A percentile compares a stretch with the other conserved stretches of the same genome.
These are phyloP conservation scores for Parthenolecanium corni DNA, from an alignment of 2,888 invertebrate genomes.

Conservation along the genomic window DNA sequence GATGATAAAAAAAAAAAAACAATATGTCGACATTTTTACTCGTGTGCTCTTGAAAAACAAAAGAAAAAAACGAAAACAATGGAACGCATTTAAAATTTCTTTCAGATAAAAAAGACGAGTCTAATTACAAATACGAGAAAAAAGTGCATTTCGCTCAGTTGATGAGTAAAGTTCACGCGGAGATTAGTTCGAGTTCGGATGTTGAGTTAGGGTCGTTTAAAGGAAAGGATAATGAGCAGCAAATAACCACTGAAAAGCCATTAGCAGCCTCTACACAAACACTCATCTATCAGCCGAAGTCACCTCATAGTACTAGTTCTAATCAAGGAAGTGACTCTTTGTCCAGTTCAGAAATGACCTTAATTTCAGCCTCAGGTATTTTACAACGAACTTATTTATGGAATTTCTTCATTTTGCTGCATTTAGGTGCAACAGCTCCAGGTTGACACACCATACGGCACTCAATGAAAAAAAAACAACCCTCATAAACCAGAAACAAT, in stretches of 20 bases:
- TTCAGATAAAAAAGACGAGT: slow-evolving; percentile 24
- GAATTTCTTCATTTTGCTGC: background rate
- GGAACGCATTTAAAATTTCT: slow-evolving; percentile 1
- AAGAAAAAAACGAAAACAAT: too few relatives aligned
- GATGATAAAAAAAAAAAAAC: too few relatives aligned
- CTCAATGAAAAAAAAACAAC: too few relatives aligned
- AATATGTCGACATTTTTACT: too few relatives aligned
- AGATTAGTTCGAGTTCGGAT: slow-evolving; percentile 65
- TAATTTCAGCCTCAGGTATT: slow-evolving; percentile 26
- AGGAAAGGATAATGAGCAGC: background rate
- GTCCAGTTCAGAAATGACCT: slow-evolving; percentile 40
- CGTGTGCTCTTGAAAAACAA: too few relatives aligned
- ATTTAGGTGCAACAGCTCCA: too few relatives aligned
- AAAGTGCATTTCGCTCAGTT: slow-evolving; percentile 66
- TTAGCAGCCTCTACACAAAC: slow-evolving; percentile 15
- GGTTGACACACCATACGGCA: too few relatives aligned
- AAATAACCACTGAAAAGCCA: slow-evolving; percentile 17
- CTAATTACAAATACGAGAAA: slow-evolving; percentile 51
- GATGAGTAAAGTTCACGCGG: slow-evolving; percentile 61
- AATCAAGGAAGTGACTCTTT: slow-evolving; percentile 67
- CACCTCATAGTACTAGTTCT: slow-evolving; percentile 38
- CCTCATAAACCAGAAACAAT: too few relatives aligned
- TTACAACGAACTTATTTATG: background rate
- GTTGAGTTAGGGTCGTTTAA: slow-evolving; percentile 41
- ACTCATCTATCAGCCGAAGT: slow-evolving; percentile 14